Base-by-base conservation (phyloP, 2,888 invertebrate genomes). In the Cybosia mesomella region DNA sequence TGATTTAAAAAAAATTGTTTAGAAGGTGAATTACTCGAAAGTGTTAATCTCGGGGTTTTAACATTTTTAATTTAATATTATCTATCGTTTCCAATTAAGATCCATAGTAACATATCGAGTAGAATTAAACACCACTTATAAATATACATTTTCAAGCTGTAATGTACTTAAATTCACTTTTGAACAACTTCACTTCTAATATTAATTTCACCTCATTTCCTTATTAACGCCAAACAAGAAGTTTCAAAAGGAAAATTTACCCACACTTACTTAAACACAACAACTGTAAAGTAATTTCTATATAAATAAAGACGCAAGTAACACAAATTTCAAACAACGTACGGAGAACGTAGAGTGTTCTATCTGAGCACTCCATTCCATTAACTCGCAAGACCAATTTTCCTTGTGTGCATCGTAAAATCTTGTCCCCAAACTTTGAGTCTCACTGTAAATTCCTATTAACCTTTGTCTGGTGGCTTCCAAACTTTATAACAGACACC, bases 311-410 rank as follows among this genome's bases (percentile, higher is more conserved):
- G 43, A 22, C 54, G 58, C 55, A 21, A 57, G 64, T 39, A 58
- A n/a, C 63, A 60, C 64, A 32, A 58, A 36, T 28, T 28, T 28
- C 28, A 28, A 28, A 28, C 28, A 28, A 28, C 28, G 28, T 28
- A 28, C 28, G 28, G 28, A 28, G 28, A 28, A 5, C 5, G 2
- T 28, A 28, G 28, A 28, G 28, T 28, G 28, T 28, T 32, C 58
- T 18, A 55, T 69, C 59, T 74, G 68, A 64, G 70, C 64, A 21
- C 55, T 58, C 10, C 68, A 62, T 76, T 71, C 71, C 21, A 28
- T 59, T 57, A 66, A 66, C 58, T 68, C 54, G 39, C 28, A 55
- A 72, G 69, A 66, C 70, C 68, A 76, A 80, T 28, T 2, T 28
- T 28, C 2, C 28, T 28, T 5, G 28, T 28, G 28, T 28, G 28